Base-by-base conservation (phyloP, 2,888 invertebrate species). In the Ceraclea dissimilis region DNA sequence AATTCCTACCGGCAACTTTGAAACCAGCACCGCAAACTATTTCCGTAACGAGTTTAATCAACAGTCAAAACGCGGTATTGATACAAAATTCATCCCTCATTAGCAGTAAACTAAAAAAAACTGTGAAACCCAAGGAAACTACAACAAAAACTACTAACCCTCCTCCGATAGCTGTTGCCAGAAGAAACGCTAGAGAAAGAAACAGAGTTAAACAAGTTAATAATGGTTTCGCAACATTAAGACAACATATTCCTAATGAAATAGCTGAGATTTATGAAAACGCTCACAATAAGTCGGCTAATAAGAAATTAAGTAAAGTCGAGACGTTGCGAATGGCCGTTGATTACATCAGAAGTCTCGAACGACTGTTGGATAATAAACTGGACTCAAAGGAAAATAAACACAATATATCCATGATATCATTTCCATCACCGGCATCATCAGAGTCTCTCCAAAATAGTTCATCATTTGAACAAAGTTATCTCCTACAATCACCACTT, bases 171-270 rank as follows among this genome's bases (percentile, higher is more conserved):
- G 88, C 93, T 0, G 92, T 93, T 6, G 92, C 92, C 0, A 78
- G 93, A 47, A 77, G 95, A 67, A 96, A 95, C 75, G 94, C 93
- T 60, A 82, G 95, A 52, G 95, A 95, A 79, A 77, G 95, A 18
- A 94, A 94, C 72, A 81, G 95, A 59, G 94, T 94, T 10, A 90
- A 93, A 64, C 92, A 93, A 79, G 92, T 93, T 21, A 93, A 93
- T 73, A 89, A 91, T 66, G 93, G 93, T 17, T 93, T 93, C 69
- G 90, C 91, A 0, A 87, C 88, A n/a, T 73, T 93, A 1, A 80
- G 93, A 18, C 87, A 90, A 65, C 91, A 90, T 68, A 92, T 93
- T 62, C 93, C 93, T 1, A 87, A 85, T 54, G 87, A 88, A 68
- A 87, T 90, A 1, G 88, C 89, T 0, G 78, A 83, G 52, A 81